Evolutionary conservation across 1,140 invertebrate species (phyloP), one percentile per base, ranked within the genome.

Genomic region (Cotesia vestalis): DNA sequence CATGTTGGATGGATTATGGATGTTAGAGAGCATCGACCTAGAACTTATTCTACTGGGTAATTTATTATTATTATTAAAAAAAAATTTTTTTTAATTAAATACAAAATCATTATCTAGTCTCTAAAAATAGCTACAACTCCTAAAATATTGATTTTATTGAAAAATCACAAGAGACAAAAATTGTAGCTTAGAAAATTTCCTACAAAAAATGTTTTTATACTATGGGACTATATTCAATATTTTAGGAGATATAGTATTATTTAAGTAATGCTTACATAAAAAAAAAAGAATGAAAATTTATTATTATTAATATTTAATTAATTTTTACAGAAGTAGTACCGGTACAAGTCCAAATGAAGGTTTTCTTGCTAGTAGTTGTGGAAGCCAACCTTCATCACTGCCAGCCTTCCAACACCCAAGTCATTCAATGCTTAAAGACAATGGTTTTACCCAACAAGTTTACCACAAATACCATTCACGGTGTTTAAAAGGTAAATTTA

Each of bases 1-100:
- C 96, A 98, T 81, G 95, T 99, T 52, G 98, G 98, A 27, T 99
- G 98, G 98, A 93, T 99, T 73, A 93, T 98, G 90, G 96, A 97
- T 84, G 90, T 92, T 4, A 91, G 92, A 78, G 94, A 95, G 81
- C 94, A 96, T 84, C 86, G 93, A 17, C 90, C 90, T 8, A 86
- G 92, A 72, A 95, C 92, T 20, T 91, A 92, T 71, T 95, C 94
- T 72, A 89, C 91, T 6, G 90, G 91, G 90, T 92, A 81, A 79
- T 77, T 83, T 69, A 51, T 17, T 14, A 74, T 62, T 68, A 46
- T 64, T 14, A 53, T 27, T 27, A 27, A 53, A 68, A 20, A 36
- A 38, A 17, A 67, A 51, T 63, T 71, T 35, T 72, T 60, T 67
- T 67, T 72, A 20, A 20, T 27, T 27, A 27, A 27, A 27, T 27